phyloP scores from a whole-genome alignment of 2,888 invertebrate genomes.

The Platypus cylindrus region DNA sequence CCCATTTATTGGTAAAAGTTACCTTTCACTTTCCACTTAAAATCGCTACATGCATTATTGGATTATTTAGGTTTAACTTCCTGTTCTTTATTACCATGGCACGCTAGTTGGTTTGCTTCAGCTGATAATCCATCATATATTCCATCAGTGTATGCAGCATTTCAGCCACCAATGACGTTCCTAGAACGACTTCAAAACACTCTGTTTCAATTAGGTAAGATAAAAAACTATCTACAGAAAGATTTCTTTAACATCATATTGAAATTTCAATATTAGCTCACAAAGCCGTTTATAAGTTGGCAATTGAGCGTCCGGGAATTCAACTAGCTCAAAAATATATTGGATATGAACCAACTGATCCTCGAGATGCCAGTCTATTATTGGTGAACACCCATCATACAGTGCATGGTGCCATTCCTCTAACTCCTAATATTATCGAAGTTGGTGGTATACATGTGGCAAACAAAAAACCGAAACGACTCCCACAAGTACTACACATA shows the following conservation, averaged over 20 bases:
- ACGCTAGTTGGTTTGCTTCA: conserved; percentile 36
- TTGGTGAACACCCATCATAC: conserved; percentile 37
- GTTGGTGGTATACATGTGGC: conserved; percentile 43
- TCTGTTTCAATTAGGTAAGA: conserved; percentile 16
- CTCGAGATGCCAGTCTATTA: conserved; percentile 35
- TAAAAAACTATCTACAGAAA: too few species aligned
- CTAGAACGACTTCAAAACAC: conserved; percentile 35
- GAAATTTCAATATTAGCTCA: conserved; percentile 3
- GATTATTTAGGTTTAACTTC: conserved; percentile 37
- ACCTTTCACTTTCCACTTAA: background rate
- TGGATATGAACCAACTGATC: conserved; percentile 13
- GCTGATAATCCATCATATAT: conserved; percentile 40
- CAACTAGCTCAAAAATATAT: conserved; percentile 9
- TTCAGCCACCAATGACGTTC: conserved; percentile 27
- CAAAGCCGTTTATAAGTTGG: conserved; percentile 18
- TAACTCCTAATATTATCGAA: conserved; percentile 39
- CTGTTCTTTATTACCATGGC: conserved; percentile 39
- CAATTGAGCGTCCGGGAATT: conserved; percentile 11
- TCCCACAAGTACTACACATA: conserved; percentile 20
- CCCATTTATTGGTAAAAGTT: conserved; percentile 37
- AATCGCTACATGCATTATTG: background rate
- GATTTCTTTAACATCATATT: too few species aligned
- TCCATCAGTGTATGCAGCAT: conserved; percentile 35
- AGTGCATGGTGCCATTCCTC: conserved; percentile 34
- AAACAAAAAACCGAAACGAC: conserved; percentile 18